Percentiles rank a stretch among this genome's conserved stretches.
These are phyloP conservation scores for Ellobius talpinus DNA, from an alignment of 2,113 vertebrate species.

Conservation along the genomic window DNA sequence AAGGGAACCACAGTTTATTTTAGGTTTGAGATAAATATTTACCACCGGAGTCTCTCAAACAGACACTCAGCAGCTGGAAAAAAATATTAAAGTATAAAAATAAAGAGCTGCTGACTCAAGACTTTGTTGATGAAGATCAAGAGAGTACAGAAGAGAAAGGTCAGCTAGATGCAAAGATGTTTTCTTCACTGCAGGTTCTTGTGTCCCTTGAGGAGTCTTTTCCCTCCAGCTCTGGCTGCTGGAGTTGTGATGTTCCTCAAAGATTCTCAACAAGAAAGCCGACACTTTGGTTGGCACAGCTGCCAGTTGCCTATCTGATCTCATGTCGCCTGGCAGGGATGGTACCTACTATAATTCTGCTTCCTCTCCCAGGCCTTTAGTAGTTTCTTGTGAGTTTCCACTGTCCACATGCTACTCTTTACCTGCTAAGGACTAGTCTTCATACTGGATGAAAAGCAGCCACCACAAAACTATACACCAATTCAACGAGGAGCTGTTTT, in stretches of 20 bases:
- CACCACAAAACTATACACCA: not conserved
- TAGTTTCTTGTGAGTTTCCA: not conserved
- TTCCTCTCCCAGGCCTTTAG: not conserved
- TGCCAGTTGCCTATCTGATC: not conserved
- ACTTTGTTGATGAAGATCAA: constrained; percentile 40
- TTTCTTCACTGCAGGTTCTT: not conserved
- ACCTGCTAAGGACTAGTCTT: not conserved
- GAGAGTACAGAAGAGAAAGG: constrained; percentile 5
- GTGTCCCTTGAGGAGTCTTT: not conserved
- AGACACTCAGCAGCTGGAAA: constrained; percentile 71
- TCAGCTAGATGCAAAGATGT: not conserved
- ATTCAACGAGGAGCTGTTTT: not conserved
- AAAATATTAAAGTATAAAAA: constrained; percentile 55
- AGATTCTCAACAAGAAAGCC: not conserved
- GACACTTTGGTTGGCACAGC: not conserved
- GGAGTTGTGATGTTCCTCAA: not conserved
- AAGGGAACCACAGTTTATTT: constrained; percentile 79
- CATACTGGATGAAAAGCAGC: not conserved
- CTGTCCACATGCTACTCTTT: not conserved
- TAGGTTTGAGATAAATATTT: constrained; percentile 86
- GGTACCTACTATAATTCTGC: not conserved
- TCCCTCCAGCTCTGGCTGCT: not conserved
- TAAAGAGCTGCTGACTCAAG: constrained; percentile 55
- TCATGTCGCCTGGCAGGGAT: not conserved
- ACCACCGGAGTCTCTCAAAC: constrained; percentile 82